Base-by-base conservation (phyloP, 2,797 vertebrate species). In the Delichon dasypus region DNA sequence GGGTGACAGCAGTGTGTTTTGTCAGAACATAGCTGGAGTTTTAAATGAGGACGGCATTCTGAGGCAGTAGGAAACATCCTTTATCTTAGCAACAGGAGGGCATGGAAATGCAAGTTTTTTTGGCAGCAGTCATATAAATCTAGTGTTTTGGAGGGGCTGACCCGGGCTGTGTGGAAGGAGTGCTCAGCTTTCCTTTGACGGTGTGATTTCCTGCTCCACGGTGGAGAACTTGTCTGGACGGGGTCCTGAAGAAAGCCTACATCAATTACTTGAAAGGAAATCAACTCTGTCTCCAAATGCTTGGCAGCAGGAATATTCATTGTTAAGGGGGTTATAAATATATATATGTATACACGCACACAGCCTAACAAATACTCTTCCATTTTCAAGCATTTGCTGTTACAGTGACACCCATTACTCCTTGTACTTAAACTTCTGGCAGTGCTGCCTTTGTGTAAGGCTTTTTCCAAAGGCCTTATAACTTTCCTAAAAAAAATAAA, bases 181-280 rank as follows among this genome's bases (percentile, higher is more conserved):
- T 60, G 93, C 96, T 85, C 94, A 88, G 95, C 97, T 98, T 97
- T 97, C 98, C 96, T 98, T 97, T 97, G 97, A 98, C 97, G 95
- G 97, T 97, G 97, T 92, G 97, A 98, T 98, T 98, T 99, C 98
- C 98, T 98, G 98, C 98, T 97, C 97, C 95, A 96, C 34, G 85
- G 95, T 96, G 95, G 90, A 94, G 98, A 97, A 98, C 97, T 91
- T 95, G 95, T 98, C 98, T 98, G 97, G 96, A 93, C 95, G 93
- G 89, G 94, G 92, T 89, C 96, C 93, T 94, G 97, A 91, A 98
- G 97, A 97, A 98, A 97, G 93, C 97, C 98, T 92, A 97, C 98
- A 98, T 98, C 97, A 98, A 96, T 98, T 98, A 98, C 97, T 97
- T 97, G 95, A 97, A 98, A 98, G 97, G 97, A 98, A 98, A 97